Evolutionary conservation across 1,140 invertebrate species (phyloP).

Genomic region (Aplysia californica): DNA sequence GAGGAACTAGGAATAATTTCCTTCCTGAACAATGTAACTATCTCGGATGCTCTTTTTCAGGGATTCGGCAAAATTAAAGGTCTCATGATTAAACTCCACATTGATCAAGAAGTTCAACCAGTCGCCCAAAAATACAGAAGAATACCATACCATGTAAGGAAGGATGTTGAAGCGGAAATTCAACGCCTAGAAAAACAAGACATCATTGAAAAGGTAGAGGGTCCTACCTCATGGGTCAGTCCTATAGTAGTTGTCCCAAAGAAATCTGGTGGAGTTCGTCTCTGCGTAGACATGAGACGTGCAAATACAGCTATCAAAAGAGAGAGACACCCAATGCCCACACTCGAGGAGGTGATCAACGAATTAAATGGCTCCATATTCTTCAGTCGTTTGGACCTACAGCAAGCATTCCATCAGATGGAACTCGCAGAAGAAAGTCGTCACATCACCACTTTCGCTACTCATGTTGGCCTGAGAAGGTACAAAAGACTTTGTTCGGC

Average conservation of each 20-base stretch:
- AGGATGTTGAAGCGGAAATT: slow-evolving; percentile 24
- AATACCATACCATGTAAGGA: slow-evolving; percentile 33
- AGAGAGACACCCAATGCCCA: slow-evolving; percentile 48
- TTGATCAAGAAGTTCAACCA: slow-evolving; percentile 22
- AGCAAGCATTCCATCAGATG: slow-evolving; percentile 36
- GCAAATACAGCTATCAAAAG: slow-evolving; percentile 38
- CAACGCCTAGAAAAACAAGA: slow-evolving; percentile 22
- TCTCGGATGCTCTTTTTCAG: neutral
- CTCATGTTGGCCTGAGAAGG: slow-evolving; percentile 36
- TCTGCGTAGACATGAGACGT: slow-evolving; percentile 52
- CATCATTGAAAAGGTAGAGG: slow-evolving; percentile 43
- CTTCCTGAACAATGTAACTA: neutral
- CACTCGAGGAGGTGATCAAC: slow-evolving; percentile 46
- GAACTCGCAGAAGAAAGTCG: slow-evolving; percentile 31
- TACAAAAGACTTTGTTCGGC: slow-evolving; percentile 43
- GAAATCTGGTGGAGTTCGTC: neutral
- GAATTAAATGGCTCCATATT: slow-evolving; percentile 34
- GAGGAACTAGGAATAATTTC: neutral
- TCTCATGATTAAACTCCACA: slow-evolving; percentile 5
- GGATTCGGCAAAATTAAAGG: slow-evolving; percentile 19
- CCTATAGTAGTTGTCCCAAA: slow-evolving; percentile 36
- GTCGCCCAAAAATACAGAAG: slow-evolving; percentile 16
- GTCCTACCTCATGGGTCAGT: slow-evolving; percentile 53
- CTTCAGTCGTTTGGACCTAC: slow-evolving; percentile 41
- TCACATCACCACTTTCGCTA: slow-evolving; percentile 39